Evolutionary conservation across 2,797 vertebrate genomes (phyloP), one percentile per base, ranked within the genome.

Genomic region (Arctocebus calabarensis): DNA sequence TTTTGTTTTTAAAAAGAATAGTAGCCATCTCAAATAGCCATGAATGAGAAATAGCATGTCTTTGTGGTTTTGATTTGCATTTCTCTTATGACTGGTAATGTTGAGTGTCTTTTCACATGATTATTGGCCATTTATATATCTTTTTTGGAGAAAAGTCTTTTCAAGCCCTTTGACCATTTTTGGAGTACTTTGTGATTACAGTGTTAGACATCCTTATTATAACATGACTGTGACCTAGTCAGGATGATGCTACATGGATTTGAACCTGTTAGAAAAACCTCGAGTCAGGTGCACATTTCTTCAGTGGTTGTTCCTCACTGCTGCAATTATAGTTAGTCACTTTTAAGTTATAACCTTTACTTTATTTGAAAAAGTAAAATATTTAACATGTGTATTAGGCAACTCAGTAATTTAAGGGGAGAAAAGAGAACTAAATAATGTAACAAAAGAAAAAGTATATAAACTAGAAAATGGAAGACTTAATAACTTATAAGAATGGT

Each of bases 61-160:
- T 59, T 61, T n/a, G 23, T 87, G 48, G 48, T 77, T 77, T 88
- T 91, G 43, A 71, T 83, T 87, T 91, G 77, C 14, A n/a, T 95
- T 94, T 83, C 34, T 37, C 25, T 90, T 27, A 71, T 83, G 52
- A 48, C 11, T 81, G 48, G 55, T 64, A 43, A 77, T 62, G 22
- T 34, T 61, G 57, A 68, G 13, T 37, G 32, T 89, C 37, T 95
- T 93, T 81, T 79, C 40, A 37, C 71, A n/a, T 93, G 34, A 45
- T 66, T 78, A 11, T 57, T 89, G 79, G 52, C 22, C 34, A 77
- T 82, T 70, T 61, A 22, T 82, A 22, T 68, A 52, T 88, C 22
- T 43, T 61, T 23, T 40, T 48, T 77, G 62, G n/a, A 43, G 55
- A 92, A 84, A 78, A 57, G 43, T 88, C 61, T 88, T 1, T 70